Base-by-base conservation (phyloP, 2,888 invertebrate species). In the Synanthedon vespiformis region DNA sequence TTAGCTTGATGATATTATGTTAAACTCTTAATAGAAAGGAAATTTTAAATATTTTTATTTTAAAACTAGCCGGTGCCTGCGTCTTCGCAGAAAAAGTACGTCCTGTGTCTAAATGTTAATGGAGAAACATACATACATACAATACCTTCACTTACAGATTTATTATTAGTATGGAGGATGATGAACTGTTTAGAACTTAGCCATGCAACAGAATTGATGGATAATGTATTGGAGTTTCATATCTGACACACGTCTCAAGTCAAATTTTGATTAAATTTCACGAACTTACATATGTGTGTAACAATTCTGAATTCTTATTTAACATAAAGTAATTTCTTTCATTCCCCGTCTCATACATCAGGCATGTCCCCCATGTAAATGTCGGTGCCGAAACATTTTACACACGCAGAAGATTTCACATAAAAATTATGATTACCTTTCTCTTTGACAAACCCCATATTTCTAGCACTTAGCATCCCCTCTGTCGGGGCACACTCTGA, bases 401-500 rank as follows among this genome's bases (percentile, higher is more conserved):
- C 58, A 59, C 58, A 59, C 58, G 58, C 58, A 56, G 54, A 54
- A 61, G 59, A 64, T 68, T 67, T 67, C 65, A 62, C 64, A 74
- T 77, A 78, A 80, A 77, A 82, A 82, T 79, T 78, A 77, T 80
- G 78, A 82, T 81, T 80, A 76, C 74, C 65, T 63, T 70, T 63
- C 68, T 66, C 71, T 74, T 69, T 77, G 80, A 78, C 79, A 77
- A 74, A 70, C 70, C 68, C 67, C 74, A 75, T 79, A 79, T 75
- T 68, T 78, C 72, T 71, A 70, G 67, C 75, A 77, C 76, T 76
- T 75, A 72, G 61, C 65, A 59, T 58, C 72, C 72, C 68, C 65
- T 59, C 58, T 58, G 47, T 54, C 54, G 55, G 58, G 54, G 56
- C 56, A 54, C 58, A 56, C 57, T 56, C 57, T 55, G 58, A 60